Evolutionary conservation across 30 jellyfish, hydroid and myxozoan genomes (phyloP).

Genomic region (Chironex yamaguchii): DNA sequence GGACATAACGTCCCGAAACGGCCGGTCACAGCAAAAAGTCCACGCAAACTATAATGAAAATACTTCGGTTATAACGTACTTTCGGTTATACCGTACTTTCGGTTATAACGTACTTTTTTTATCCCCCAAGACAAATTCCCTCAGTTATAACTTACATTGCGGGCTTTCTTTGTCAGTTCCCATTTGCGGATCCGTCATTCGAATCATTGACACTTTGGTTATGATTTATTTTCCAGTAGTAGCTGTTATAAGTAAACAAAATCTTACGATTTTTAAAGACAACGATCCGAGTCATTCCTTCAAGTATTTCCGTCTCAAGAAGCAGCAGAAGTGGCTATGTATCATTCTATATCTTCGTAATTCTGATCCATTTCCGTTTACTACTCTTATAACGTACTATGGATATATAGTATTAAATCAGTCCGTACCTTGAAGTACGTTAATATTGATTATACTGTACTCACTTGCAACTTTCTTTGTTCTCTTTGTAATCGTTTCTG

Average conservation of each 20-base stretch:
- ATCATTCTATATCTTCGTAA: too few species aligned
- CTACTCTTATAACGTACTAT: too few species aligned
- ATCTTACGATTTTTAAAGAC: too few species aligned
- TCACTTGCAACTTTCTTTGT: constrained; percentile 52
- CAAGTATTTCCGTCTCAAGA: too few species aligned
- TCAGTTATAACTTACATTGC: constrained; percentile 20
- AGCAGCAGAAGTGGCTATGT: too few species aligned
- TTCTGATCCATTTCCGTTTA: too few species aligned
- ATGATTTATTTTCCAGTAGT: background rate
- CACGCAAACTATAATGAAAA: constrained; percentile 2
- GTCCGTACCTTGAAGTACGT: too few species aligned
- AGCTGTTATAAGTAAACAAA: too few species aligned
- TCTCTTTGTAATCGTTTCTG: constrained; percentile 57
- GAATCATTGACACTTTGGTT: background rate
- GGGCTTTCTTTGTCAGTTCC: background rate
- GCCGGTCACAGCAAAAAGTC: constrained; percentile 25
- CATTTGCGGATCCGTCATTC: background rate
- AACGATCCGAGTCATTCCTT: too few species aligned
- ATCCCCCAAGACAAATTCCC: background rate
- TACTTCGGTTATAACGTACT: background rate
- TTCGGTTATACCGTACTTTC: background rate
- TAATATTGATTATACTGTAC: too few species aligned
- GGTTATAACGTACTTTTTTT: background rate
- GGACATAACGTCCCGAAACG: constrained; percentile 1
- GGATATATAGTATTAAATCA: too few species aligned